Evolutionary conservation across 2,888 invertebrate genomes (phyloP).

Genomic region (Coenonympha glycerion): DNA sequence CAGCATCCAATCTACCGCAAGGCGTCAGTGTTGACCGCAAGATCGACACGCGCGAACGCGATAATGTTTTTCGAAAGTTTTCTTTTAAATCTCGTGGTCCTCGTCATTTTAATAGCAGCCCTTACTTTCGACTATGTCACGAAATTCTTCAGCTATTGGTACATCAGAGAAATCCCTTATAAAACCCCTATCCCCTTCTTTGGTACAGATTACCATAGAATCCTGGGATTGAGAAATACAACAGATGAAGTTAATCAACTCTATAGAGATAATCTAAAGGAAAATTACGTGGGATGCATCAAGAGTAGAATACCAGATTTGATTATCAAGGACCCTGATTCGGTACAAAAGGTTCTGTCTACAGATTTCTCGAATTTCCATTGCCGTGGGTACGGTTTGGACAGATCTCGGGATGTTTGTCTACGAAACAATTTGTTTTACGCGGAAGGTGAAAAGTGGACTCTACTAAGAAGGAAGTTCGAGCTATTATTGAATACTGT

Average conservation of each 20-base stretch:
- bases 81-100: constrained; percentile 51
- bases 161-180: constrained; percentile 61
- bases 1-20: constrained; percentile 34
- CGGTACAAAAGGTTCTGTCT: constrained; percentile 62
- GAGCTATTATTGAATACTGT: constrained; percentile 56
- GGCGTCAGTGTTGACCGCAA: constrained; percentile 52
- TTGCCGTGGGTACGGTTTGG: constrained; percentile 67
- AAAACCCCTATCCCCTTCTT: constrained; percentile 56
- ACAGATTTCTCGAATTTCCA: constrained; percentile 69
- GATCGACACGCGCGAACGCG: constrained; percentile 49
- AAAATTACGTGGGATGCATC: constrained; percentile 58
- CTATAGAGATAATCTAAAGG: constrained; percentile 48
- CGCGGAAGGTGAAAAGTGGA: constrained; percentile 68
- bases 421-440: constrained; percentile 74
- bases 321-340: constrained; percentile 62
- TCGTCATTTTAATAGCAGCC: constrained; percentile 50
- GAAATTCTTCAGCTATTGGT: constrained; percentile 71
- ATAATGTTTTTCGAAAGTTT: constrained; percentile 71
- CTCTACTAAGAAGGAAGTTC: constrained; percentile 53
- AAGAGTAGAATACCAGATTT: constrained; percentile 67
- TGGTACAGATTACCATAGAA: constrained; percentile 61
- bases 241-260: constrained; percentile 57
- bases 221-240: constrained; percentile 51
- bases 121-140: constrained; percentile 64
- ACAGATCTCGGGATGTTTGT: constrained; percentile 73